phyloP scores from a whole-genome alignment of 2,888 invertebrate genomes.

The Oscheius onirici region DNA sequence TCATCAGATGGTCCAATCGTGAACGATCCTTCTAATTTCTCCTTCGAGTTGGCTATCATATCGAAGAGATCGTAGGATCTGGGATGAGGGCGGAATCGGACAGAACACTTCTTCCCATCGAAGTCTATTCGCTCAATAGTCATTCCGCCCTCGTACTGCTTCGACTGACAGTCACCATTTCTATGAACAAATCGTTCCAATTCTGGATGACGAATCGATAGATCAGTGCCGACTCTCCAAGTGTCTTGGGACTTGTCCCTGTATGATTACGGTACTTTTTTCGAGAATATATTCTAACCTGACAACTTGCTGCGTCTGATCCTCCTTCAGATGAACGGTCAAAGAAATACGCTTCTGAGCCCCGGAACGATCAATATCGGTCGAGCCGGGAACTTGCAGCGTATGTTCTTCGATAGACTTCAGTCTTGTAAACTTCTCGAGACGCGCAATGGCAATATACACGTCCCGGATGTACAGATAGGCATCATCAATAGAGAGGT shows the following conservation, averaged over 20 bases:
- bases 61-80: constrained; percentile 23
- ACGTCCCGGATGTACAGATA: constrained; percentile 20
- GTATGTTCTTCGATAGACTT: constrained; percentile 16
- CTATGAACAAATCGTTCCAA: constrained; percentile 2
- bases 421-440: background rate
- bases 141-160: constrained; percentile 22
- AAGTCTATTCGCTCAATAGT: constrained; percentile 6
- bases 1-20: constrained; percentile 12
- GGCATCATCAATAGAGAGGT: background rate
- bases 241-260: constrained; percentile 21
- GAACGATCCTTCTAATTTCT: background rate
- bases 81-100: constrained; percentile 23
- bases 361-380: constrained; percentile 7
- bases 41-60: constrained; percentile 2
- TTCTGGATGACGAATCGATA: constrained; percentile 12
- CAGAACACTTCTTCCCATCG: background rate
- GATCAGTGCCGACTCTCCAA: constrained; percentile 18
- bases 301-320: background rate
- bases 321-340: background rate
- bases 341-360: background rate
- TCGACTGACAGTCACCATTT: background rate
- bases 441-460: constrained; percentile 4
- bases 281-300: background rate
- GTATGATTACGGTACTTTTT: too few species aligned
- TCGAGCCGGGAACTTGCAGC: background rate